Evolutionary conservation across 2,113 vertebrate genomes (phyloP).

Genomic region (Actenoides hombroni): DNA sequence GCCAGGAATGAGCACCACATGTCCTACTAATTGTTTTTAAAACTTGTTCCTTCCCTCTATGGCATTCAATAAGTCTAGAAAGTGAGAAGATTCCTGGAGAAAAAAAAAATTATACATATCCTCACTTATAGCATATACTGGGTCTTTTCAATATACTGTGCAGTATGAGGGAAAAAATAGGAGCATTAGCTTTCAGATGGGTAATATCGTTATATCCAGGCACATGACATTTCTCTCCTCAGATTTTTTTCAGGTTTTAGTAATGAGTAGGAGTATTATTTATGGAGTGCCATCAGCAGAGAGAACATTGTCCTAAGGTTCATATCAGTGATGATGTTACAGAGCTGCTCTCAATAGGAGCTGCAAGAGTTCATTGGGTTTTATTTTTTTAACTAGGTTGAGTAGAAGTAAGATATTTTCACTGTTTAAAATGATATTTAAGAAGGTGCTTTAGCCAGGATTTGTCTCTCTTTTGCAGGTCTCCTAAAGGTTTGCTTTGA

Average conservation of each 20-base stretch:
- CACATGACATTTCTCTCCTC: conserved; percentile 25
- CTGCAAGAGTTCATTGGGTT: conserved; percentile 28
- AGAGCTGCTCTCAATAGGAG: conserved; percentile 11
- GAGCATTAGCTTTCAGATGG: conserved; percentile 23
- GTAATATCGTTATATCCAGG: not conserved
- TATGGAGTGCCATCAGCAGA: not conserved
- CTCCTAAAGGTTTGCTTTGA: not conserved
- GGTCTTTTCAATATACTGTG: conserved; percentile 28
- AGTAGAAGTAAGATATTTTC: conserved; percentile 17
- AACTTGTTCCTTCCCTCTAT: conserved; percentile 72
- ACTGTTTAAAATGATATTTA: not conserved
- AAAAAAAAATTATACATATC: not conserved
- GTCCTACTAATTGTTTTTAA: conserved; percentile 82
- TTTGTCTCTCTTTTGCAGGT: not conserved
- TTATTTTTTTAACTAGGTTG: conserved; percentile 10
- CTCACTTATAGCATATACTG: not conserved
- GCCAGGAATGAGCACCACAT: conserved; percentile 76
- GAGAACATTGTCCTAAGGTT: conserved; percentile 16
- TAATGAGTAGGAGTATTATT: conserved; percentile 44
- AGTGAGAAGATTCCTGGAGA: conserved; percentile 38
- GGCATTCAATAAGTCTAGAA: conserved; percentile 64
- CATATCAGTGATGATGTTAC: conserved; percentile 22
- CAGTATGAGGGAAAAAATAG: not conserved
- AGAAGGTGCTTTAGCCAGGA: not conserved
- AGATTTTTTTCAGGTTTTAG: conserved; percentile 13